These are phyloP conservation scores for Prinia subflava DNA, from an alignment of 2,113 vertebrate species.

Conservation along the genomic window DNA sequence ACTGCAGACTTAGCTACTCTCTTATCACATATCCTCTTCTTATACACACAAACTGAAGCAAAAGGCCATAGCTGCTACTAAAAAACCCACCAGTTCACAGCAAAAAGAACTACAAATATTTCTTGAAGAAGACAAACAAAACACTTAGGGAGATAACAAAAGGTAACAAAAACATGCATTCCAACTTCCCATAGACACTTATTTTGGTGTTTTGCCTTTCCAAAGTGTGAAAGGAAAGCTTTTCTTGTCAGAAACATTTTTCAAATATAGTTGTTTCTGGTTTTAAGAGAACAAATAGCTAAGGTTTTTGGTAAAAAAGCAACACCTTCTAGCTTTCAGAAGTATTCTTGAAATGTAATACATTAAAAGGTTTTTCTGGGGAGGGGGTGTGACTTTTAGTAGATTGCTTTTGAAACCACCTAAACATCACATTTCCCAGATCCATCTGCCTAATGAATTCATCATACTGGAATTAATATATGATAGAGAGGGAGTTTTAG, in stretches of 20 bases:
- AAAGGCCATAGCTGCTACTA: background rate
- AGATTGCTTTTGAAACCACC: slow-evolving; percentile 8
- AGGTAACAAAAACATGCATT: background rate
- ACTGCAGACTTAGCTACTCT: background rate
- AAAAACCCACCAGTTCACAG: background rate
- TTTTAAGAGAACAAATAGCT: background rate
- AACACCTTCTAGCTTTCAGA: background rate
- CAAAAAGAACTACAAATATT: background rate
- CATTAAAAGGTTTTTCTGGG: background rate
- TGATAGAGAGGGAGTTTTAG: background rate
- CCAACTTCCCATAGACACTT: background rate
- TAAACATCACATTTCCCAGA: background rate
- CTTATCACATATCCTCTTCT: background rate
- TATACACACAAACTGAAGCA: background rate
- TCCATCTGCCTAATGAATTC: slow-evolving; percentile 26
- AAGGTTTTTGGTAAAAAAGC: background rate
- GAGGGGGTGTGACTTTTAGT: background rate
- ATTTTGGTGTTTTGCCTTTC: background rate
- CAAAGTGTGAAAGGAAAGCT: background rate
- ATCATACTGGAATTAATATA: background rate
- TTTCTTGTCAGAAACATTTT: background rate
- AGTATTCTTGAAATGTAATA: background rate
- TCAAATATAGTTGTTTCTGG: background rate
- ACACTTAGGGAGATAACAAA: background rate
- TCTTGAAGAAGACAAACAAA: background rate